Evolutionary conservation across 2,888 invertebrate species (phyloP).

Genomic region (Erebia epiphron): DNA sequence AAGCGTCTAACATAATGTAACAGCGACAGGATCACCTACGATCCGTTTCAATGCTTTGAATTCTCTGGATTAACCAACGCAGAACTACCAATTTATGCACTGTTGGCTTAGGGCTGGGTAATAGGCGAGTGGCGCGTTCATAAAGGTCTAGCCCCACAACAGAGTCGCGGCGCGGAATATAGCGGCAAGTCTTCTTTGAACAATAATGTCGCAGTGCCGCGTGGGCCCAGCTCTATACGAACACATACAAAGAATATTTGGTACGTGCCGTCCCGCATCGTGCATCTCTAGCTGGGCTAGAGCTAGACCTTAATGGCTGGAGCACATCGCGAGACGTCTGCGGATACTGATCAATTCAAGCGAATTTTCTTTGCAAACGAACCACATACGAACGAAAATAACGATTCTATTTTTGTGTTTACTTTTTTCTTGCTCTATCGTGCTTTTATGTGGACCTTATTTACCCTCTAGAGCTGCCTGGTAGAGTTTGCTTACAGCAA

Average conservation of each 20-base stretch:
- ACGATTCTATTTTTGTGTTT: background rate
- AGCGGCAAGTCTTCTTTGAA: no score
- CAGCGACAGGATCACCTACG: constrained; percentile 67
- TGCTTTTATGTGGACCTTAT: background rate
- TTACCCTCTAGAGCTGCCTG: no score
- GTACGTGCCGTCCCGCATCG: no score
- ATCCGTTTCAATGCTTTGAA: constrained; percentile 54
- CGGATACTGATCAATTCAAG: constrained; percentile 4
- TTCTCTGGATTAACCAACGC: constrained; percentile 52
- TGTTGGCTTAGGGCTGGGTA: constrained; percentile 27
- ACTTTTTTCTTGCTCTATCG: background rate
- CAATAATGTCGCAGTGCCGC: no score
- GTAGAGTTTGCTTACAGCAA: no score
- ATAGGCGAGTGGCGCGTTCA: constrained; percentile 18
- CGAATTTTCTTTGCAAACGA: background rate
- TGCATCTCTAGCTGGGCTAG: no score
- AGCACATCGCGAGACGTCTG: background rate
- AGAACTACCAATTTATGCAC: constrained; percentile 53
- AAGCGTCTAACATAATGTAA: constrained; percentile 64
- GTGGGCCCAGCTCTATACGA: no score
- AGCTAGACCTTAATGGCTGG: background rate
- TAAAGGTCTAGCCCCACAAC: background rate
- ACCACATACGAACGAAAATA: background rate
- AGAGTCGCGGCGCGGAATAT: no score
- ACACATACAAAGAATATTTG: no score